Evolutionary conservation across 2,113 vertebrate genomes (phyloP).

Genomic region (Triplophysa tibetana): DNA sequence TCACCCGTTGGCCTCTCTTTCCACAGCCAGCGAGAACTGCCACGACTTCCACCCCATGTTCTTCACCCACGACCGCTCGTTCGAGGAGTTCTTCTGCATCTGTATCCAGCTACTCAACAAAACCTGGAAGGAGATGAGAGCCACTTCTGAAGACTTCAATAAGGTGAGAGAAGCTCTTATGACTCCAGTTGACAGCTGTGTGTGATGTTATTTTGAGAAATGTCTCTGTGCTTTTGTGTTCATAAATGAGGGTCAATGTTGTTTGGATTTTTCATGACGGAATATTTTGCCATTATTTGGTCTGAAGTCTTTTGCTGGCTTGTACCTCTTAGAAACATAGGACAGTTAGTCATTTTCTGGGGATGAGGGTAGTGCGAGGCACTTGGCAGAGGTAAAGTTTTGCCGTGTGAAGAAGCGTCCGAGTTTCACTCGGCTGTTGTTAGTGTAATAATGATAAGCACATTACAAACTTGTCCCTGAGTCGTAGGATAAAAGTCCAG

Average conservation of each 20-base stretch:
- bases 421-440: constrained; percentile 32
- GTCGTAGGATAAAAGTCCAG: constrained; percentile 32
- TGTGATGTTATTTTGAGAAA: not conserved
- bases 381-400: not conserved
- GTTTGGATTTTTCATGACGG: too few species aligned
- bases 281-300: too few species aligned
- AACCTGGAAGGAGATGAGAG: constrained; percentile 99
- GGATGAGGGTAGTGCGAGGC: not conserved
- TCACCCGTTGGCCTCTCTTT: constrained; percentile 39
- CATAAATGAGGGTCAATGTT: too few species aligned
- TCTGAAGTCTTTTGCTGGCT: not conserved
- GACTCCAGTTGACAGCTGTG: not conserved
- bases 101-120: constrained; percentile 99
- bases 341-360: not conserved
- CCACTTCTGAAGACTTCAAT: constrained; percentile 98
- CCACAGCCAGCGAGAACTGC: constrained; percentile 95
- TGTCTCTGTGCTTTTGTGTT: not conserved
- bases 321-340: not conserved
- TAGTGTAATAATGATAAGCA: constrained; percentile 45
- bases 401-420: not conserved
- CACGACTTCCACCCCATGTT: constrained; percentile 99
- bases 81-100: constrained; percentile 98
- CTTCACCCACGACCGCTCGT: constrained; percentile 95
- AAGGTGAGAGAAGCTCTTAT: constrained; percentile 78
- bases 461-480: constrained; percentile 21